Conservation (phyloP, 1,140 invertebrate species). For the Temnothorax nylanderi region DNA sequence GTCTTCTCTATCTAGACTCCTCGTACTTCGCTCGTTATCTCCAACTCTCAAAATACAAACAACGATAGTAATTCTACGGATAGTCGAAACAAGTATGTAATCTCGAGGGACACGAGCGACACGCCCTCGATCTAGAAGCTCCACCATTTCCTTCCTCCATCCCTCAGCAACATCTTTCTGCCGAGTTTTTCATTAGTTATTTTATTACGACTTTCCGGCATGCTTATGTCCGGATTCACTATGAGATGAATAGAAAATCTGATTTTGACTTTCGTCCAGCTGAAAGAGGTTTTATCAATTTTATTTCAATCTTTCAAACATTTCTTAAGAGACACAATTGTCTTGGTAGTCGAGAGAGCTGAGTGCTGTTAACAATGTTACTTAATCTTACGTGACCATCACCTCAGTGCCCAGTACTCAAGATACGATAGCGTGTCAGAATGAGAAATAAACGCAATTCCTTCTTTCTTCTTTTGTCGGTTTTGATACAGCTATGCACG, state of each 20-base stretch:
- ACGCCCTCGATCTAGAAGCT: slow-evolving; percentile 63
- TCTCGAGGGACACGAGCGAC: slow-evolving; percentile 39
- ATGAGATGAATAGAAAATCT: neutral
- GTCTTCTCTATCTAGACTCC: neutral
- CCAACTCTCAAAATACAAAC: neutral
- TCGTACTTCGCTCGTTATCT: neutral
- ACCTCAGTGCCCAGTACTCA: neutral
- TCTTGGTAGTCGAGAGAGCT: neutral
- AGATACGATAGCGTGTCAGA: neutral
- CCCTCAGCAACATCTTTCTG: neutral
- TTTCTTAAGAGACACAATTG: neutral
- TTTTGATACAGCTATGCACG: neutral
- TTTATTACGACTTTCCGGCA: neutral
- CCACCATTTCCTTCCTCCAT: neutral
- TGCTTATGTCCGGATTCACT: neutral
- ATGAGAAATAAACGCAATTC: neutral
- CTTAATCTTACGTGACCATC: neutral
- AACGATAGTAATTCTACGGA: neutral
- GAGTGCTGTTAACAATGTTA: neutral
- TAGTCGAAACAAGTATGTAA: slow-evolving; percentile 11
- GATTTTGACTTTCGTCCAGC: neutral
- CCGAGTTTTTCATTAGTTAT: neutral
- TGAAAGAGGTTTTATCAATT: neutral
- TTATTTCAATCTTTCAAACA: neutral
- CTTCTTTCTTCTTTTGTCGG: neutral